These are phyloP conservation scores for Eunapius fragilis DNA, from an alignment of 37 sponge, comb jelly and placozoan genomes.

Conservation along the genomic window DNA sequence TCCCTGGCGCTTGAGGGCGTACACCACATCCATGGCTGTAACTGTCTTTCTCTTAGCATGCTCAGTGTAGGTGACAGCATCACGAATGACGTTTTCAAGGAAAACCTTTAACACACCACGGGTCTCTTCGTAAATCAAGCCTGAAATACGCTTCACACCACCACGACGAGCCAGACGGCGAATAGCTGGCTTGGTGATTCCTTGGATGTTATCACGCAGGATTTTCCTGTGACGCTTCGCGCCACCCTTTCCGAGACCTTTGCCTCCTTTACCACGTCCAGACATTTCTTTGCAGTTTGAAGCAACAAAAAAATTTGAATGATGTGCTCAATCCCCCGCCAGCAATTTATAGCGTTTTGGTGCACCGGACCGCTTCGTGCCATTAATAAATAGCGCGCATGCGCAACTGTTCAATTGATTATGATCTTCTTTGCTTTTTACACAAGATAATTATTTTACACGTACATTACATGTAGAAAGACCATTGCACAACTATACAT, in stretches of 20 bases:
- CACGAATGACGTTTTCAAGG: slow-evolving; percentile 98
- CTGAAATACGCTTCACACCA: slow-evolving; percentile 98
- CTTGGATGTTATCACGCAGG: slow-evolving; percentile 99
- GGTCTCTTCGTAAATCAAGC: slow-evolving; percentile 98
- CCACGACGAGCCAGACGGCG: slow-evolving; percentile 98
- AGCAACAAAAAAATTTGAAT: not conserved
- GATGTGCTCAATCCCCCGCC: not conserved
- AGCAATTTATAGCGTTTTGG: not conserved
- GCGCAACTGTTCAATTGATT: not conserved
- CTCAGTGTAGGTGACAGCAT: slow-evolving; percentile 99
- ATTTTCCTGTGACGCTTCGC: slow-evolving; percentile 99
- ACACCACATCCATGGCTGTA: slow-evolving; percentile 98
- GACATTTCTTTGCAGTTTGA: slow-evolving; percentile 58
- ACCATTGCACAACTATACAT: no score
- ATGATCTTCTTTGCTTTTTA: not conserved
- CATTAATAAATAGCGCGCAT: not conserved
- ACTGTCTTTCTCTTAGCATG: slow-evolving; percentile 99
- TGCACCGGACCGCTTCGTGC: not conserved
- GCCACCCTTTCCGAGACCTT: slow-evolving; percentile 99
- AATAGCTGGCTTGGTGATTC: slow-evolving; percentile 99
- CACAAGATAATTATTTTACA: no score
- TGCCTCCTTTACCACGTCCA: slow-evolving; percentile 99
- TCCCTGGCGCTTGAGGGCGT: slow-evolving; percentile 97
- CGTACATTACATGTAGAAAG: no score
- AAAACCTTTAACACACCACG: slow-evolving; percentile 98